Conservation (phyloP, 2,888 invertebrate species). For the Drosophila melanosoma region DNA sequence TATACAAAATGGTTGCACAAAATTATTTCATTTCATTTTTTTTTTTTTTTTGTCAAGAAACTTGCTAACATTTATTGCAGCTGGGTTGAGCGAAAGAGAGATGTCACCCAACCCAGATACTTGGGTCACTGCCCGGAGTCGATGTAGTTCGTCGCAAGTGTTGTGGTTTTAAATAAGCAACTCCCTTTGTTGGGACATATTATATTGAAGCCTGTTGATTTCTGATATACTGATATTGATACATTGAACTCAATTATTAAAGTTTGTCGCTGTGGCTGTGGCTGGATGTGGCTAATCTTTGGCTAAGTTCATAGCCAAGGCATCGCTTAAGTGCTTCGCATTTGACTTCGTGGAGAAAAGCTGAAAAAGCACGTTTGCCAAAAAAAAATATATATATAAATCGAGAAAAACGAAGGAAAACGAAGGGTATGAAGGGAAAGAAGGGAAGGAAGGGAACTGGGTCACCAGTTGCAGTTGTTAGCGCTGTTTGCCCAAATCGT, state of each 20-base stretch:
- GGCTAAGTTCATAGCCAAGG: constrained; percentile 10
- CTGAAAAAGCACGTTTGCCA: constrained; percentile 26
- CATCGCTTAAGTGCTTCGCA: constrained; percentile 5
- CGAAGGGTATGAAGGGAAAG: too few species aligned
- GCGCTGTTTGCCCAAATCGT: constrained; percentile 33
- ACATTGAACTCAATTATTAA: constrained; percentile 7
- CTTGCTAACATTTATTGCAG: too few species aligned
- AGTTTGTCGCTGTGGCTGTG: too few species aligned
- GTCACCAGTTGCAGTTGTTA: constrained; percentile 70
- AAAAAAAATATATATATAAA: constrained; percentile 3
- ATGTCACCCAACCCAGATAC: neutral
- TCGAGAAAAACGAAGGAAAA: neutral
- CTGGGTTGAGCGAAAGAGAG: neutral
- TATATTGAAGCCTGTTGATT: neutral
- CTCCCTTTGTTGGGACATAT: too few species aligned
- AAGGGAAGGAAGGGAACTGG: constrained; percentile 42
- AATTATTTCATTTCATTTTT: too few species aligned
- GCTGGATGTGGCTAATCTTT: neutral
- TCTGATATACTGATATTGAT: neutral
- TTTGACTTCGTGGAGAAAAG: neutral
- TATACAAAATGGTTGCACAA: neutral
- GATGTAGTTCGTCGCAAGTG: too few species aligned
- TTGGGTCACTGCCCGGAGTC: too few species aligned
- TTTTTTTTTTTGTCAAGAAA: too few species aligned
- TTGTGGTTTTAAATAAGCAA: too few species aligned